These are phyloP conservation scores for Psilopogon haemacephalus DNA, from an alignment of 2,113 vertebrate species.

Conservation along the genomic window DNA sequence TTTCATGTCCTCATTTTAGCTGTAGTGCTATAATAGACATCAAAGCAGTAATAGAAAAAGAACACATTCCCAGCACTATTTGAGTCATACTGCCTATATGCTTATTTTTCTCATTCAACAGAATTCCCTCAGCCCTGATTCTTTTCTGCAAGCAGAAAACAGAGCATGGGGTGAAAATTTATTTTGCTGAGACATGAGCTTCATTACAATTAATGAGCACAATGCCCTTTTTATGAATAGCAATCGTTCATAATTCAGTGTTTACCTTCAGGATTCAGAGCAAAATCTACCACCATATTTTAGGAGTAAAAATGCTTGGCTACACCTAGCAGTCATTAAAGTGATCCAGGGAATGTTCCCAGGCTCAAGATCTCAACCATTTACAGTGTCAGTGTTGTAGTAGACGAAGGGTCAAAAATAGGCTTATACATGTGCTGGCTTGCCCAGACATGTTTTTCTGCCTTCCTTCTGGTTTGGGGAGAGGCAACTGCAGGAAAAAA, in stretches of 20 bases:
- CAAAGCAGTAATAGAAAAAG: neutral
- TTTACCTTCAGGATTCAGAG: neutral
- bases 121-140: neutral
- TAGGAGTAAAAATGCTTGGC: neutral
- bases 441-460: too few relatives aligned
- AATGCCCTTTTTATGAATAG: neutral
- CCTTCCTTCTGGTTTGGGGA: too few relatives aligned
- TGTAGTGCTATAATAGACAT: neutral
- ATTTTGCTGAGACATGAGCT: neutral
- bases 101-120: neutral
- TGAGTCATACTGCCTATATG: rapidly evolving
- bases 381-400: rapidly evolving
- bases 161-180: neutral
- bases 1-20: neutral
- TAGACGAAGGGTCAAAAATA: too few relatives aligned
- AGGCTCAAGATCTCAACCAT: neutral
- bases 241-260: neutral
- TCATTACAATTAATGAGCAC: neutral
- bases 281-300: neutral
- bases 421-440: too few relatives aligned
- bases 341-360: neutral
- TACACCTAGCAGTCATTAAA: neutral
- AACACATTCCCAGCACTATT: neutral
- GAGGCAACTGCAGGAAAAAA: too few relatives aligned
- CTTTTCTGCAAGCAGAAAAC: neutral